Percentiles rank a stretch among this genome's conserved stretches.
Conservation (phyloP, 2,888 invertebrate genomes). For the Campaea margaritaria region DNA sequence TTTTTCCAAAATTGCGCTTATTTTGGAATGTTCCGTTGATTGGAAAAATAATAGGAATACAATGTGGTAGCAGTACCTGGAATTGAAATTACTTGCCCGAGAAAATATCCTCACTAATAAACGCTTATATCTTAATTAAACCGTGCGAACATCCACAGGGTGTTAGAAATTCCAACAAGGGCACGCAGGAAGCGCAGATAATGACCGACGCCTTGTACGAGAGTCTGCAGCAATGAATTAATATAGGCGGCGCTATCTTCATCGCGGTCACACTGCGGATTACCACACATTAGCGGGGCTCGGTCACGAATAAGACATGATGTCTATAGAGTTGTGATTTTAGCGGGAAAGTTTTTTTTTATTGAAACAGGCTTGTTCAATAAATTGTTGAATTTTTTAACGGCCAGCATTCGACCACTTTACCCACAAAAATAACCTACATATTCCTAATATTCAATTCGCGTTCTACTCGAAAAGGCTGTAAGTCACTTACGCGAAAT, state of each 20-base stretch:
- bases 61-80: no score
- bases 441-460: no score
- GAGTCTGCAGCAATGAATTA: constrained; percentile 74
- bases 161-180: constrained; percentile 52
- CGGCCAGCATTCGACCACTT: no score
- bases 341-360: constrained; percentile 12
- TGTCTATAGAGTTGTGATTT: constrained; percentile 27
- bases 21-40: no score
- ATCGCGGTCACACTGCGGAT: constrained; percentile 67
- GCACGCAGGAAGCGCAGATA: constrained; percentile 59
- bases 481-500: no score
- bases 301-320: constrained; percentile 65
- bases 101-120: constrained; percentile 23
- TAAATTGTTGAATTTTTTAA: background rate
- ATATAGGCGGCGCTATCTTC: constrained; percentile 77
- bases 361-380: no score
- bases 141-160: constrained; percentile 61
- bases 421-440: no score
- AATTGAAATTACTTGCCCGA: background rate
- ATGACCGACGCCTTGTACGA: constrained; percentile 57
- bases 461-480: no score
- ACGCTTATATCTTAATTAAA: constrained; percentile 39
- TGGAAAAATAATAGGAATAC: no score
- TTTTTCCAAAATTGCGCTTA: no score
- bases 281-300: constrained; percentile 63